phyloP scores from a whole-genome alignment of 2,888 invertebrate species.

The Liopterus haemorrhoidalis region DNA sequence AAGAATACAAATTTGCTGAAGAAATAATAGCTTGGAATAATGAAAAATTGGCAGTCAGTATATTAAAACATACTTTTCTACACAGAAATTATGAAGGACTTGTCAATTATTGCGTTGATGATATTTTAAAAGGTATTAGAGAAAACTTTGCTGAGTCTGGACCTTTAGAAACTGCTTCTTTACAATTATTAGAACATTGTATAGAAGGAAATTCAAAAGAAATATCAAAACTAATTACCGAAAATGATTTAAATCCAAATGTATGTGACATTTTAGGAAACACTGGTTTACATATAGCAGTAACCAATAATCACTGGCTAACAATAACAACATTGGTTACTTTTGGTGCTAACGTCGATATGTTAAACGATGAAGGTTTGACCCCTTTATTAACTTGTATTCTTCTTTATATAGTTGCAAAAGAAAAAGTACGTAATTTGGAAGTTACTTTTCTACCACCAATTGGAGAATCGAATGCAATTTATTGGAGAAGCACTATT shows the following conservation, averaged over 20 bases:
- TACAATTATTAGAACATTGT: constrained; percentile 39
- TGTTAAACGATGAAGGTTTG: constrained; percentile 51
- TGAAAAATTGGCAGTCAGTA: constrained; percentile 43
- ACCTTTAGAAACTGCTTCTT: constrained; percentile 37
- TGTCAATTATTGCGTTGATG: constrained; percentile 37
- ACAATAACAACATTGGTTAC: constrained; percentile 46
- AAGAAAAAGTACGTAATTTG: constrained; percentile 36
- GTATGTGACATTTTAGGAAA: constrained; percentile 52
- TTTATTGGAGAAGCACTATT: constrained; percentile 3
- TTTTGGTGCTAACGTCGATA: constrained; percentile 50
- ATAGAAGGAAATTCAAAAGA: constrained; percentile 32
- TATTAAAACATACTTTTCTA: constrained; percentile 50
- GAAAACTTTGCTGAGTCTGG: constrained; percentile 36
- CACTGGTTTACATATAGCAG: constrained; percentile 52
- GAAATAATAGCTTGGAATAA: constrained; percentile 51
- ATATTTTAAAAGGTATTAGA: constrained; percentile 37
- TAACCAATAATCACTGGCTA: constrained; percentile 46
- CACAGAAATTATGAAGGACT: constrained; percentile 43
- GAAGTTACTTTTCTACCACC: constrained; percentile 44
- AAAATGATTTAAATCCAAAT: constrained; percentile 46
- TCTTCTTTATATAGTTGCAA: constrained; percentile 42
- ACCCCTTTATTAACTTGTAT: constrained; percentile 49
- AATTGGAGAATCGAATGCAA: not conserved
- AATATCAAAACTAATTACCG: constrained; percentile 44
- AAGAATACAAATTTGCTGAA: constrained; percentile 28